Conservation (phyloP, 2,888 invertebrate genomes). For the Anthrax anthrax region DNA sequence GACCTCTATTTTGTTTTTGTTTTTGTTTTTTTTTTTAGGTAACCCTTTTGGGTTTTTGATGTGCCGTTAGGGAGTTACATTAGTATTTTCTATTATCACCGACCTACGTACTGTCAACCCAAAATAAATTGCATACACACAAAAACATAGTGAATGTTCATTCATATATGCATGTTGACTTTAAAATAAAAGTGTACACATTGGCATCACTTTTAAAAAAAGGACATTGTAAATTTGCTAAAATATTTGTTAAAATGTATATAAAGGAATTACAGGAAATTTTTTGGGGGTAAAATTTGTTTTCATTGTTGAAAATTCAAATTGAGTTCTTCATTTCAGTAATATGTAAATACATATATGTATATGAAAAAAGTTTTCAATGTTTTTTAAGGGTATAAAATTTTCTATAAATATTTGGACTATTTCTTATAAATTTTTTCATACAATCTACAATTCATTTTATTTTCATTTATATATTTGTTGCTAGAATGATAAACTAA, state of each 20-base stretch:
- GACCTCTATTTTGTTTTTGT: too few species aligned
- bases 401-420: too few species aligned
- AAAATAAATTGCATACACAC: not conserved
- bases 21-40: too few species aligned
- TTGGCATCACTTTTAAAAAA: not conserved
- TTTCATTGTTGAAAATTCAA: conserved; percentile 13
- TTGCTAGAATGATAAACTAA: too few species aligned
- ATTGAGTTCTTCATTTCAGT: conserved; percentile 10
- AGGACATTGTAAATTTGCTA: too few species aligned
- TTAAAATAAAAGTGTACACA: not conserved
- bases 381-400: too few species aligned
- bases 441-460: too few species aligned
- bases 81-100: not conserved
- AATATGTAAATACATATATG: conserved; percentile 2
- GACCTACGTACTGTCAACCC: not conserved
- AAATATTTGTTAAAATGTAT: too few species aligned
- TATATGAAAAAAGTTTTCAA: too few species aligned
- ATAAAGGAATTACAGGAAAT: not conserved
- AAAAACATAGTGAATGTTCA: not conserved
- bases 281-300: conserved; percentile 10
- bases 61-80: not conserved
- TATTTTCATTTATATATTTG: too few species aligned
- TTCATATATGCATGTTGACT: not conserved
- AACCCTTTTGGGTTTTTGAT: conserved; percentile 3
- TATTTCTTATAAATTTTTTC: too few species aligned